phyloP scores from a whole-genome alignment of 2,888 invertebrate genomes.

The Pelosia muscerda region DNA sequence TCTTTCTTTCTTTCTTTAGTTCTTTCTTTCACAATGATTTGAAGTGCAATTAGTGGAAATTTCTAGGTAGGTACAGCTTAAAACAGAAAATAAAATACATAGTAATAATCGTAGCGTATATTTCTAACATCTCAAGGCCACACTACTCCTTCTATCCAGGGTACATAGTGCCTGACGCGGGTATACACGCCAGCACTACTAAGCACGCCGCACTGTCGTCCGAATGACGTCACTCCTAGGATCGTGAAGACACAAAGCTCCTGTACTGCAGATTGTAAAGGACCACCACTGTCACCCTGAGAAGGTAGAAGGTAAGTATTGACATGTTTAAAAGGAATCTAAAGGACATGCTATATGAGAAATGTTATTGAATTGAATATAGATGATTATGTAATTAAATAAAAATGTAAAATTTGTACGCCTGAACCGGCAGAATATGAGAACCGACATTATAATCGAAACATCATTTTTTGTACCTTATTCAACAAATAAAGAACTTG shows the following conservation, averaged over 20 bases:
- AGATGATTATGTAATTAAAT: no score
- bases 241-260: not conserved
- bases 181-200: not conserved
- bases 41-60: no score
- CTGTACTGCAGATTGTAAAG: not conserved
- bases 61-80: not conserved
- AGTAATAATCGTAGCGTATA: not conserved
- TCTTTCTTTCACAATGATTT: no score
- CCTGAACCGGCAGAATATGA: no score
- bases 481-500: no score
- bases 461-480: no score
- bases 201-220: not conserved
- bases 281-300: constrained; percentile 12
- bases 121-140: constrained; percentile 1
- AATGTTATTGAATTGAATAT: no score
- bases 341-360: no score
- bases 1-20: no score
- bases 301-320: not conserved
- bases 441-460: no score
- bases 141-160: constrained; percentile 15
- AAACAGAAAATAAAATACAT: not conserved
- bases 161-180: not conserved
- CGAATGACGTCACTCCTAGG: not conserved
- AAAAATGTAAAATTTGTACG: no score
- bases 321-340: no score